Conservation (phyloP, 2,797 vertebrate genomes). For the Ptychadena robeensis region DNA sequence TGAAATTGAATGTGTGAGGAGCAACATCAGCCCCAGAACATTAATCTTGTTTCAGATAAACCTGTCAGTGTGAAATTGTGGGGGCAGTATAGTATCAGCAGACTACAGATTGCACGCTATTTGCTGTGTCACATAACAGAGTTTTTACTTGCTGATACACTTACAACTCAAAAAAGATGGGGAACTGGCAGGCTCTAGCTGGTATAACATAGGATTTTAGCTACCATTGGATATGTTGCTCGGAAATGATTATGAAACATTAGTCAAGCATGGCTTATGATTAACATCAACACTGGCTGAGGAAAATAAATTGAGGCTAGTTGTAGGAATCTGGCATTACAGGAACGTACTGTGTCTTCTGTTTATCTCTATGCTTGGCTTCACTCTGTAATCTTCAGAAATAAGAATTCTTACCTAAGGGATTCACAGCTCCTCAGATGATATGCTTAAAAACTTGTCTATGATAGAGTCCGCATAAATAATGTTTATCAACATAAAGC, state of each 20-base stretch:
- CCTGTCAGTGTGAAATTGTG: slow-evolving; percentile 54
- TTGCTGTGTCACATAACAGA: slow-evolving; percentile 27
- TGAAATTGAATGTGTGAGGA: slow-evolving; percentile 40
- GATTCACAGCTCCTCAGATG: slow-evolving; percentile 17
- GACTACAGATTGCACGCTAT: slow-evolving; percentile 43
- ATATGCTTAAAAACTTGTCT: slow-evolving; percentile 22
- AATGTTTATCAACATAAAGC: not conserved
- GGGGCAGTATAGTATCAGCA: slow-evolving; percentile 41
- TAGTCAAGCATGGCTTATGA: slow-evolving; percentile 46
- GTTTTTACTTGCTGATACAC: slow-evolving; percentile 26
- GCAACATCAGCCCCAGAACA: slow-evolving; percentile 23
- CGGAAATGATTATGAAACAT: slow-evolving; percentile 33
- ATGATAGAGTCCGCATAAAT: slow-evolving; percentile 8
- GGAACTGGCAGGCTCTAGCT: not conserved
- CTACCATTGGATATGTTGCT: slow-evolving; percentile 12
- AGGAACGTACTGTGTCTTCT: slow-evolving; percentile 18
- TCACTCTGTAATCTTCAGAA: slow-evolving; percentile 33
- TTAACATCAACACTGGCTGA: slow-evolving; percentile 29
- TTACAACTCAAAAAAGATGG: not conserved
- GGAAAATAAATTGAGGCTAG: slow-evolving; percentile 46
- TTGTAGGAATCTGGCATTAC: slow-evolving; percentile 15
- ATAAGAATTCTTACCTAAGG: slow-evolving; percentile 38
- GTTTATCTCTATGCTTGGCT: slow-evolving; percentile 38
- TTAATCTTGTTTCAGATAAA: slow-evolving; percentile 59
- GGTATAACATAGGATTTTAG: slow-evolving; percentile 1